phyloP scores from a whole-genome alignment of 1,140 invertebrate genomes.

The Bathynomus jamesi region DNA sequence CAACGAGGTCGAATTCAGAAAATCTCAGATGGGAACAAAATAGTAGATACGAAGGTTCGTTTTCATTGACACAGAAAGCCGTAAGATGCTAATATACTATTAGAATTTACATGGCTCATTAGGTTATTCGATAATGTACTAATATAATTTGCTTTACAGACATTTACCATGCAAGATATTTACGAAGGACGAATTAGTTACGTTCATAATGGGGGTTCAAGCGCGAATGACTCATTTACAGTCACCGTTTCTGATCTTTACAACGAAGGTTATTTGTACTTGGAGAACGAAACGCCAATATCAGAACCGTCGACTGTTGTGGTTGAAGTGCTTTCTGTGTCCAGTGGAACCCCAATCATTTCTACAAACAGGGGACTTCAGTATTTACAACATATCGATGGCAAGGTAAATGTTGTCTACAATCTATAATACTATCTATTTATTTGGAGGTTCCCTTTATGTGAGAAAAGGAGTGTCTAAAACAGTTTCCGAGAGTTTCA shows the following conservation, averaged over 20 bases:
- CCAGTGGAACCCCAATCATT: constrained; percentile 19
- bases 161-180: constrained; percentile 27
- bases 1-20: constrained; percentile 43
- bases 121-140: too few relatives aligned
- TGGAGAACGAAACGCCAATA: neutral
- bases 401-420: too few relatives aligned
- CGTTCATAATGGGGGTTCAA: constrained; percentile 24
- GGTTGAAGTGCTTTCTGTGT: constrained; percentile 18
- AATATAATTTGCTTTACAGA: too few relatives aligned
- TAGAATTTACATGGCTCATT: too few relatives aligned
- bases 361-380: constrained; percentile 19
- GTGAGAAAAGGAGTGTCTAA: too few relatives aligned
- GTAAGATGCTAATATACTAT: neutral
- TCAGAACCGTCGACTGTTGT: constrained; percentile 8
- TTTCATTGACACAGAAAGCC: neutral
- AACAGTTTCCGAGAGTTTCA: too few relatives aligned
- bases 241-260: constrained; percentile 17
- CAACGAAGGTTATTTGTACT: constrained; percentile 13
- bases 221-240: constrained; percentile 16
- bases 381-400: constrained; percentile 12
- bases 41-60: constrained; percentile 15
- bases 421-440: too few relatives aligned
- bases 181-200: constrained; percentile 26
- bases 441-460: too few relatives aligned
- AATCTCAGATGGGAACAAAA: constrained; percentile 12